Conservation (phyloP, 2,113 vertebrate genomes). For the Triplophysa tibetana region DNA sequence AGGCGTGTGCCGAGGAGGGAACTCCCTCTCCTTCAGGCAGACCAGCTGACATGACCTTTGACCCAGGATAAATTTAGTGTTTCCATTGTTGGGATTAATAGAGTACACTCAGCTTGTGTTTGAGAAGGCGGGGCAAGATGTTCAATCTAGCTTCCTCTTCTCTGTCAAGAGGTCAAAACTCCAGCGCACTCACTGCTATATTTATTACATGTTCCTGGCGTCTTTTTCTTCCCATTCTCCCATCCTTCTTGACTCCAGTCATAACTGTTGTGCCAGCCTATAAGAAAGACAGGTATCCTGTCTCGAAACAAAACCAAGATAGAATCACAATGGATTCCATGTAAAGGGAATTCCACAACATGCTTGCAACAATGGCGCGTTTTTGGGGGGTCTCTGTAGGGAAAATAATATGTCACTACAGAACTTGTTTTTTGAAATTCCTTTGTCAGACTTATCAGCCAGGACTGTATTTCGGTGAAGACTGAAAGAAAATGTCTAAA, state of each 20-base stretch:
- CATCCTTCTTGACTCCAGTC: slow-evolving; percentile 50
- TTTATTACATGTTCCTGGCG: slow-evolving; percentile 46
- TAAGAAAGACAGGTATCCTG: slow-evolving; percentile 58
- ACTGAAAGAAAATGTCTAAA: too few species aligned
- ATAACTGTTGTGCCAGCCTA: slow-evolving; percentile 49
- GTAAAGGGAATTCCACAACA: slow-evolving; percentile 59
- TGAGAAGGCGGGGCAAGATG: slow-evolving; percentile 48
- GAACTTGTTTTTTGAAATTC: neutral
- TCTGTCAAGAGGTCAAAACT: slow-evolving; percentile 41
- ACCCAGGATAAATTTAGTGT: slow-evolving; percentile 56
- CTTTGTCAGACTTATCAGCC: slow-evolving; percentile 6
- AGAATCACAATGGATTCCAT: slow-evolving; percentile 55
- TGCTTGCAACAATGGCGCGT: slow-evolving; percentile 32
- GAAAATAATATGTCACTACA: neutral
- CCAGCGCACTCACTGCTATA: slow-evolving; percentile 57
- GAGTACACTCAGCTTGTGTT: slow-evolving; percentile 43
- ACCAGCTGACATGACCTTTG: slow-evolving; percentile 45
- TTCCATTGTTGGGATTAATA: slow-evolving; percentile 63
- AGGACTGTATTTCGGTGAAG: neutral
- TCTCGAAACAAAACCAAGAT: slow-evolving; percentile 54
- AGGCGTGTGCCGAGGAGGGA: slow-evolving; percentile 26
- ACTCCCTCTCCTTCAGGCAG: slow-evolving; percentile 18
- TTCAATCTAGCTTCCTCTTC: slow-evolving; percentile 62
- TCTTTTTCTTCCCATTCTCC: slow-evolving; percentile 36
- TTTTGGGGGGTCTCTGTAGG: slow-evolving; percentile 9